Conservation (phyloP, 37 sponge, comb jelly and placozoan species). For the Eunapius fragilis region DNA sequence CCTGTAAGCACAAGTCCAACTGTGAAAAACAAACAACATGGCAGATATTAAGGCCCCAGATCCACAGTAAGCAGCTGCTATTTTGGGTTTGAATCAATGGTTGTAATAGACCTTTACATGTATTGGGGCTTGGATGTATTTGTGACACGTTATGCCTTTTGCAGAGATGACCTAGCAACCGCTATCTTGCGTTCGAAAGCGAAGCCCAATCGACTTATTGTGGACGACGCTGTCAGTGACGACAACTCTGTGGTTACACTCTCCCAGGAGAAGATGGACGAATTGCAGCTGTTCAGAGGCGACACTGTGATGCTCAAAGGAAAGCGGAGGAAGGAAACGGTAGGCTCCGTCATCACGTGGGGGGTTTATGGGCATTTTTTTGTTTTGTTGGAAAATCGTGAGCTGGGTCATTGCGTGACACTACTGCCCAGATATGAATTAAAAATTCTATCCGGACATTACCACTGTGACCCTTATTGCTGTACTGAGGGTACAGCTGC, state of each 20-base stretch:
- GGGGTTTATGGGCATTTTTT: neutral
- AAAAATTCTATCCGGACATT: too few relatives aligned
- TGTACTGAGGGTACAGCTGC: too few relatives aligned
- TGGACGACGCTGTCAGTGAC: conserved; percentile 94
- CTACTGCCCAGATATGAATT: too few relatives aligned
- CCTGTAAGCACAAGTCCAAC: neutral
- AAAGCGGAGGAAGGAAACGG: conserved; percentile 94
- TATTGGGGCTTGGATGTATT: neutral
- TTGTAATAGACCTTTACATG: neutral
- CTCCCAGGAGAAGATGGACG: conserved; percentile 99
- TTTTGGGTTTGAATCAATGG: neutral
- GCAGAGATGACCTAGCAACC: conserved; percentile 93
- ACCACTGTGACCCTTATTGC: too few relatives aligned
- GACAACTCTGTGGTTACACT: conserved; percentile 98
- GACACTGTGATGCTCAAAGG: conserved; percentile 99
- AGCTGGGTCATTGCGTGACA: too few relatives aligned
- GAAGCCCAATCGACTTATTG: conserved; percentile 91
- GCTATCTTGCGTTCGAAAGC: conserved; percentile 91
- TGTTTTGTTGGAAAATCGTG: too few relatives aligned
- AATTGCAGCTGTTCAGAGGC: conserved; percentile 97
- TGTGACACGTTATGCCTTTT: neutral
- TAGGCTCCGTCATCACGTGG: neutral
- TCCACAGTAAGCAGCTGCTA: conserved; percentile 79
- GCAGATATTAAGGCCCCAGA: conserved; percentile 90
- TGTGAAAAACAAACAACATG: conserved; percentile 14